phyloP scores from a whole-genome alignment of 2,888 invertebrate genomes.

The Sipha maydis region DNA sequence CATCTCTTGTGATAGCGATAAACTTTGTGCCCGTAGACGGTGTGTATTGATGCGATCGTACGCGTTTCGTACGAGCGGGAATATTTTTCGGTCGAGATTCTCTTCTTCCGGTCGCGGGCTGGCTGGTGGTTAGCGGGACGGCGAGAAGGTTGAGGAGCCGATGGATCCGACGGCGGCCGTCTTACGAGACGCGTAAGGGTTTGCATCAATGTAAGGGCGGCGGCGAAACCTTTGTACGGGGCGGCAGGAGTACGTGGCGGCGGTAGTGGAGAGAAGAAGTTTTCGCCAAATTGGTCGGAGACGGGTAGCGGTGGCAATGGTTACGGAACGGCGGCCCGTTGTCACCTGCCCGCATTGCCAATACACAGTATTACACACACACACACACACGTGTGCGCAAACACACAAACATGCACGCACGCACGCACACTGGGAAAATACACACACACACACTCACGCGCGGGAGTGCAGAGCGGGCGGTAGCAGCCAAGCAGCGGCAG shows the following conservation, averaged over 20 bases:
- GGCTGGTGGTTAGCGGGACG: background rate
- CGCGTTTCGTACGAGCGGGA: background rate
- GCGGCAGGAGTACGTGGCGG: background rate
- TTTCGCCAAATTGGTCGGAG: slow-evolving; percentile 18
- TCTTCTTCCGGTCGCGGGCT: background rate
- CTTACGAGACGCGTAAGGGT: background rate
- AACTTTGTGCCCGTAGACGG: background rate
- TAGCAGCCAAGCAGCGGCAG: slow-evolving; percentile 35
- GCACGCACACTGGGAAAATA: slow-evolving; percentile 17
- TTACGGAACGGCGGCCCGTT: slow-evolving; percentile 8
- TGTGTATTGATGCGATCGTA: background rate
- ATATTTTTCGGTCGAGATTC: background rate
- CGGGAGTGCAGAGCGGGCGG: slow-evolving; percentile 19
- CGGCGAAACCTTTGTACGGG: slow-evolving; percentile 12
- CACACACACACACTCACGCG: slow-evolving; percentile 13
- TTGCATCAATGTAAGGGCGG: background rate
- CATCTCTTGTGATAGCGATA: too few species aligned
- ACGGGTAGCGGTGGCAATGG: background rate
- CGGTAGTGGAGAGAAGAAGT: slow-evolving; percentile 14
- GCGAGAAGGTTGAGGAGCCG: background rate
- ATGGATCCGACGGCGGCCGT: background rate
- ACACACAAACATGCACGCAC: background rate
- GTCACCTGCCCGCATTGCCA: slow-evolving; percentile 51
- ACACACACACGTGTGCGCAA: slow-evolving; percentile 2
- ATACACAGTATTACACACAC: slow-evolving; percentile 6